phyloP scores from a whole-genome alignment of 2,113 vertebrate genomes.

The Erpornis zantholeuca region DNA sequence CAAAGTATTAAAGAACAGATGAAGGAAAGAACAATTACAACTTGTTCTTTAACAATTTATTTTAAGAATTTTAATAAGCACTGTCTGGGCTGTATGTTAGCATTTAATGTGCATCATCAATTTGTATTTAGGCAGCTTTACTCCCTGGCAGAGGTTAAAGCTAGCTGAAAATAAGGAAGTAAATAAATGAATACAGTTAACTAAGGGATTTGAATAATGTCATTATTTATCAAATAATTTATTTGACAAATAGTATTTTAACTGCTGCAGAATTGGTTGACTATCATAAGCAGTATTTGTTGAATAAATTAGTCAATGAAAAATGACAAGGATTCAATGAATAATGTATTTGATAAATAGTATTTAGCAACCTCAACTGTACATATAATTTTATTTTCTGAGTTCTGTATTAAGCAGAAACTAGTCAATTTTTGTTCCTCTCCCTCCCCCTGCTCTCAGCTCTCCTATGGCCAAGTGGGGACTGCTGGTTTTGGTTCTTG shows the following conservation, averaged over 20 bases:
- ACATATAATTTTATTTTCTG: background rate
- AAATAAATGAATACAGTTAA: background rate
- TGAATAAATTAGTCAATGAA: background rate
- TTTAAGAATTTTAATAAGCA: background rate
- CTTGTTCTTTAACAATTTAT: background rate
- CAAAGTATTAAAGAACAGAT: background rate
- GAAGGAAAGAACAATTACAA: background rate
- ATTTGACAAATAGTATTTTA: background rate
- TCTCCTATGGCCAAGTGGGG: background rate
- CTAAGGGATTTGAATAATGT: background rate
- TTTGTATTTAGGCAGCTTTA: background rate
- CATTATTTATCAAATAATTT: background rate
- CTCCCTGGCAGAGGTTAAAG: background rate
- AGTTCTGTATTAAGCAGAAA: background rate
- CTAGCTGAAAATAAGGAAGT: background rate
- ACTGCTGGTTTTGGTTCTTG: background rate
- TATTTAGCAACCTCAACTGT: background rate
- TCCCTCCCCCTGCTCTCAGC: rapidly evolving
- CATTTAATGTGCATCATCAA: background rate
- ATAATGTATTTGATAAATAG: background rate
- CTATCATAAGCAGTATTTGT: background rate
- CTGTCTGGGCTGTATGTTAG: background rate
- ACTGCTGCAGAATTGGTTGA: background rate
- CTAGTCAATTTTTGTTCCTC: background rate
- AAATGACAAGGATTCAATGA: background rate